Evolutionary conservation across 1,140 invertebrate species (phyloP).

Genomic region (Drosophila orena): DNA sequence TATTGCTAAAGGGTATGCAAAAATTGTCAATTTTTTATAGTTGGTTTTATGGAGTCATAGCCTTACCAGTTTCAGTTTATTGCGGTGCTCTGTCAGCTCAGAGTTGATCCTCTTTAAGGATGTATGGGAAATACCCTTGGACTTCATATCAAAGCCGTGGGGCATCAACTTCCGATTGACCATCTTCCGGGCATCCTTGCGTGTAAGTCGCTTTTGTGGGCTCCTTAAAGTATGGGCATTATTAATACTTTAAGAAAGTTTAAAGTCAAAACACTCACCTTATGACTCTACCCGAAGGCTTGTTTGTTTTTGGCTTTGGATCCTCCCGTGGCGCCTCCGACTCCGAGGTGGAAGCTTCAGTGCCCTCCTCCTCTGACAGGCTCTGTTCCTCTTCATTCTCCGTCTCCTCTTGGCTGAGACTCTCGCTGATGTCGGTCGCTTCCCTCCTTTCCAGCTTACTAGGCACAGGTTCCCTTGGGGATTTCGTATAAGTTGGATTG

Average conservation of each 20-base stretch:
- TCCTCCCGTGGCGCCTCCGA: constrained; percentile 33
- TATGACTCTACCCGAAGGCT: neutral
- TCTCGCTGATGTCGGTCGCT: constrained; percentile 66
- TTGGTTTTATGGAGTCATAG: no score
- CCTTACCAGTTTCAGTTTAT: constrained; percentile 65
- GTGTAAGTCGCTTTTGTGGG: constrained; percentile 45
- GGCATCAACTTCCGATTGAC: constrained; percentile 48
- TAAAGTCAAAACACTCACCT: constrained; percentile 27
- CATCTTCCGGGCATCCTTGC: constrained; percentile 62
- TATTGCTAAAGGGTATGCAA: constrained; percentile 33
- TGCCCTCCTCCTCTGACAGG: constrained; percentile 33
- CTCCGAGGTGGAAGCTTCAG: constrained; percentile 41
- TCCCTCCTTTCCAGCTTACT: constrained; percentile 37
- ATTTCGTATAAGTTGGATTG: constrained; percentile 51
- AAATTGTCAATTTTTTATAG: neutral
- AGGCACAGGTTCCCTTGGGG: neutral
- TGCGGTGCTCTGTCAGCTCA: constrained; percentile 59
- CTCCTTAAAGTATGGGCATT: neutral
- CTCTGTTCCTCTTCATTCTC: constrained; percentile 23
- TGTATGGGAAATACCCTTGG: constrained; percentile 47
- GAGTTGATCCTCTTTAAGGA: constrained; percentile 48
- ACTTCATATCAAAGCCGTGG: constrained; percentile 56
- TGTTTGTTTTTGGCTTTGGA: constrained; percentile 12
- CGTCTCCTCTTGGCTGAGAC: constrained; percentile 56
- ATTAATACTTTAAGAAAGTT: neutral